Evolutionary conservation across 2,888 invertebrate genomes (phyloP), one percentile per base, ranked within the genome.

Genomic region (Digitonthophagus gazella): DNA sequence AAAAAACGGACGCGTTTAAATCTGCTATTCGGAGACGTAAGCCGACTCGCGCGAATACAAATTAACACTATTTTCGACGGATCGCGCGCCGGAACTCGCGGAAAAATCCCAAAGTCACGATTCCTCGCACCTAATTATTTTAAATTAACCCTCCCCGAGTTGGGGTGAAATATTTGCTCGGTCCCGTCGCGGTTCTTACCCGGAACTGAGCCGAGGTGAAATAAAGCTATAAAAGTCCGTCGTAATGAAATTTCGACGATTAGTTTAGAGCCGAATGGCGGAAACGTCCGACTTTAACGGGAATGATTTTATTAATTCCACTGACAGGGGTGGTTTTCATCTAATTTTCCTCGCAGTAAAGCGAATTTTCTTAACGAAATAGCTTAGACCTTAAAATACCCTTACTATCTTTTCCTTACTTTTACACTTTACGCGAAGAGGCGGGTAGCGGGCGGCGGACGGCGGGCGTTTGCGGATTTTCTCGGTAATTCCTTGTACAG

Each of bases 231-330:
- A 61, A 61, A 61, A 61, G 61, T 61, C 61, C 19, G 61, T 18
- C 19, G 61, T 61, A 61, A 61, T 61, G 61, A 61, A 61, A 61
- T 61, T 61, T 61, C 61, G 61, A 61, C 18, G 61, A 61, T 61
- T 61, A 61, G 61, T 61, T 44, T 20, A 18, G 61, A 61, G 61
- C 19, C 20, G 20, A 61, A 61, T 61, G 61, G 61, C 20, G 61
- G 61, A 20, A 61, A 61, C 18, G 18, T 18, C 20, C 20, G 19
- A 61, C 20, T n/a, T 18, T 61, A 61, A 61, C 19, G 20, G 61
- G 61, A 61, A 20, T 61, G 61, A 61, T 67, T 67, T 67, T 67
- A 67, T 67, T 67, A 67, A 67, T 67, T 67, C 58, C 58, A 58
- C 58, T 58, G 67, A 58, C 67, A 28, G 67, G 15, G 67, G 58